Base-by-base conservation (phyloP, 2,113 vertebrate genomes). In the Elgaria multicarinata region DNA sequence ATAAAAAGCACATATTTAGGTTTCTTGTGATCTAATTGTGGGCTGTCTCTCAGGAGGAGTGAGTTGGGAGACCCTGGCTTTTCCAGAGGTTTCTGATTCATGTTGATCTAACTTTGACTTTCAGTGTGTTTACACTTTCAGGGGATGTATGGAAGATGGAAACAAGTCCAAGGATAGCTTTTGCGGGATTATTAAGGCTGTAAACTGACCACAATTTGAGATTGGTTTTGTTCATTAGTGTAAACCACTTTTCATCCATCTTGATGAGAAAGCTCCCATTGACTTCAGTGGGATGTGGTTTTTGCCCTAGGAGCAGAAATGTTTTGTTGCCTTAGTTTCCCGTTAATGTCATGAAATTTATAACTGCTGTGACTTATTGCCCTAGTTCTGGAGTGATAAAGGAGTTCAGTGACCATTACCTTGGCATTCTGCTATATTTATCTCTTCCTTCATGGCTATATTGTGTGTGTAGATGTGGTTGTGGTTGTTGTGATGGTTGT, bases 361-460 rank as follows among this genome's bases (percentile, higher is more conserved):
- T 46, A 83, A 86, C 83, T 81, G 78, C 75, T 0, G 1, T 67
- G 86, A 24, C 85, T 80, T 86, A 62, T 26, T 77, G 53, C 85
- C 91, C 44, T 82, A 28, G 0, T 0, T 53, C 83, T 85, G 86
- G 24, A 9, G 64, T 39, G 50, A 62, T 44, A 58, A 22, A 83
- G 36, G 72, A 77, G 76, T 82, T 0, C 0, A n/a, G 33, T 67
- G 75, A 53, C 76, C 83, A 90, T 92, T 2, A 0, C 22, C 50
- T 14, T n/a, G 0, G 0, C 10, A 26, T 77, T 53, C 81, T 85
- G n/a, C 55, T 91, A 69, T 0, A 0, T 72, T 91, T 39, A 4
- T 85, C 85, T 0, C 0, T 88, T 71, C 87, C 67, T 84, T 28
- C 6, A 20, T 58, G 3, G 39, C 77, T 0, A 0, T 16, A 13